Evolutionary conservation across 2,888 invertebrate genomes (phyloP).

Genomic region (Fabriciana adippe): DNA sequence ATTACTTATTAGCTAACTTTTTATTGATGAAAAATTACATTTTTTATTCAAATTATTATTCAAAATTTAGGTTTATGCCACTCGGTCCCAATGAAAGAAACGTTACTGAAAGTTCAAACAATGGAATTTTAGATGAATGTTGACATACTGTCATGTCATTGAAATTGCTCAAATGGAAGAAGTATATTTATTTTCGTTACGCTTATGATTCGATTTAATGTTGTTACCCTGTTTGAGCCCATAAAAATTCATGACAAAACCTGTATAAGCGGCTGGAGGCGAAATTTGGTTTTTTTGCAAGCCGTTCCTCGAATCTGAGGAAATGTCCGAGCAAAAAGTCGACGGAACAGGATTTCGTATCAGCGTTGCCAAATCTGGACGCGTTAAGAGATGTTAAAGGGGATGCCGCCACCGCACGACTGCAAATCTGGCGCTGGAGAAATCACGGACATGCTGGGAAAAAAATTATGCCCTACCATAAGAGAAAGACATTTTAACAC

Average conservation of each 20-base stretch:
- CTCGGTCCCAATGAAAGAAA: no score
- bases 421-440: constrained; percentile 54
- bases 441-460: constrained; percentile 51
- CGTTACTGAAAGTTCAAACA: no score
- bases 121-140: background rate
- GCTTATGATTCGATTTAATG: constrained; percentile 64
- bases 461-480: constrained; percentile 51
- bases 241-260: constrained; percentile 80
- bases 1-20: no score
- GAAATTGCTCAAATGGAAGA: constrained; percentile 16
- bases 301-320: constrained; percentile 77
- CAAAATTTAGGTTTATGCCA: no score
- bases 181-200: constrained; percentile 51
- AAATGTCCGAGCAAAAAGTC: constrained; percentile 76
- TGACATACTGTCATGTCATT: background rate
- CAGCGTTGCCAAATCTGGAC: constrained; percentile 79
- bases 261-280: constrained; percentile 77
- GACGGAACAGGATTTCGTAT: constrained; percentile 78
- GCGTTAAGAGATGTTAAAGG: constrained; percentile 80
- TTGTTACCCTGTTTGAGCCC: constrained; percentile 63
- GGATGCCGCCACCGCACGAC: constrained; percentile 63
- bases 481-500: constrained; percentile 46
- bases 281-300: constrained; percentile 71
- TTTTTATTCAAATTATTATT: no score
- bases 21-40: no score